Evolutionary conservation across 2,113 vertebrate genomes (phyloP).

Genomic region (Anolis sagrei): DNA sequence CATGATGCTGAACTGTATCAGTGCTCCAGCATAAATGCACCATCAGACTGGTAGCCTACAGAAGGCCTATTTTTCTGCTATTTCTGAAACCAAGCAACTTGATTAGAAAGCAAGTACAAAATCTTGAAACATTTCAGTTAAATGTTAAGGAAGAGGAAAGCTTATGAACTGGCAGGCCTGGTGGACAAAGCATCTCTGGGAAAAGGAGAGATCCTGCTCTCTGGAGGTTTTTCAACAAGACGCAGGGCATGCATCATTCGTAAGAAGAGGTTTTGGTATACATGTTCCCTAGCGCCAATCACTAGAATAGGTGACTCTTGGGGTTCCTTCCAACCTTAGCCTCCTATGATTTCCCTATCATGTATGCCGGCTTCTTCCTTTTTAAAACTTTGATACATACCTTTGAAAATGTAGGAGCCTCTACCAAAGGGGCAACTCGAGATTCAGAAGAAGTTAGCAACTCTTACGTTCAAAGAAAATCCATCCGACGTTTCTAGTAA

Average conservation of each 20-base stretch:
- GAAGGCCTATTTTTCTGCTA: background rate
- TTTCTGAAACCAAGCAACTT: background rate
- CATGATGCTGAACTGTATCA: too few relatives aligned
- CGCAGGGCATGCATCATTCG: background rate
- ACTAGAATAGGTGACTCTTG: background rate
- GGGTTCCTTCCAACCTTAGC: background rate
- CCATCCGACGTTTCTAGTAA: conserved; percentile 8
- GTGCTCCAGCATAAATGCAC: too few relatives aligned
- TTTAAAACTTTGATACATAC: conserved; percentile 14
- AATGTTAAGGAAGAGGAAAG: background rate
- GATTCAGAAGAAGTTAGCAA: conserved; percentile 38
- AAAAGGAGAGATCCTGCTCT: background rate
- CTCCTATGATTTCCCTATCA: conserved; percentile 9
- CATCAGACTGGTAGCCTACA: too few relatives aligned
- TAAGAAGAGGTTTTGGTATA: background rate
- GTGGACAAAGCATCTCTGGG: background rate
- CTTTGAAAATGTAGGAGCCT: conserved; percentile 24
- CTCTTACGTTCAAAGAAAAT: conserved; percentile 27
- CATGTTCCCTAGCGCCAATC: background rate
- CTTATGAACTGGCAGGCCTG: background rate
- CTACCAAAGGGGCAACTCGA: conserved; percentile 22
- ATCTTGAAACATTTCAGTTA: background rate
- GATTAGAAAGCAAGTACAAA: too few relatives aligned
- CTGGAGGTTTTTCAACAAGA: background rate
- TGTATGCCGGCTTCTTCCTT: background rate